Conservation (phyloP, 2,113 vertebrate genomes). For the Mastomys coucha region DNA sequence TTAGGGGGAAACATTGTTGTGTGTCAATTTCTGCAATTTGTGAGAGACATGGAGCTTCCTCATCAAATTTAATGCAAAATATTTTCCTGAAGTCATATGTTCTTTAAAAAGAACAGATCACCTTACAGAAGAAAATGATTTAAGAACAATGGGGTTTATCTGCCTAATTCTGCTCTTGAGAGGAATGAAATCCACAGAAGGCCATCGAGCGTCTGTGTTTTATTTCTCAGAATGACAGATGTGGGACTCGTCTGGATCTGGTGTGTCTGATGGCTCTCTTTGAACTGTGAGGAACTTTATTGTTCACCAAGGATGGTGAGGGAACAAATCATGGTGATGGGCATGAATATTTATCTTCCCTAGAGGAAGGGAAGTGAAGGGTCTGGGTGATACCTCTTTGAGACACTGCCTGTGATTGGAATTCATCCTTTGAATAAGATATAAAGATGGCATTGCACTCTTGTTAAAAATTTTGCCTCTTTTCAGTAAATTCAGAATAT, state of each 20-base stretch:
- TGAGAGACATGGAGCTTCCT: background rate
- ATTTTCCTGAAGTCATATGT: background rate
- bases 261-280: background rate
- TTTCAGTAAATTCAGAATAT: background rate
- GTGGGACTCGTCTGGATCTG: background rate
- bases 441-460: background rate
- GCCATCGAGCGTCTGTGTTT: background rate
- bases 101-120: background rate
- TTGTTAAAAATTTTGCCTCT: constrained; percentile 23
- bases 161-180: background rate
- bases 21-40: constrained; percentile 15
- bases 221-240: background rate
- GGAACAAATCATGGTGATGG: background rate
- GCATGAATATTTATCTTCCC: constrained; percentile 47
- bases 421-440: constrained; percentile 7
- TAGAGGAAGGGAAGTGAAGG: background rate
- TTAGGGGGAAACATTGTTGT: background rate
- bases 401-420: background rate
- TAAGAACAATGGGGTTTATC: background rate
- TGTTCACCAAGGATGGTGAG: background rate
- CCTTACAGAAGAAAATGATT: background rate
- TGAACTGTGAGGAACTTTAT: background rate
- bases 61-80: background rate
- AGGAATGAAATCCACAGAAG: background rate
- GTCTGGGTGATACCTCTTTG: background rate